phyloP scores from a whole-genome alignment of 2,113 vertebrate species.

The Prunella fulvescens region DNA sequence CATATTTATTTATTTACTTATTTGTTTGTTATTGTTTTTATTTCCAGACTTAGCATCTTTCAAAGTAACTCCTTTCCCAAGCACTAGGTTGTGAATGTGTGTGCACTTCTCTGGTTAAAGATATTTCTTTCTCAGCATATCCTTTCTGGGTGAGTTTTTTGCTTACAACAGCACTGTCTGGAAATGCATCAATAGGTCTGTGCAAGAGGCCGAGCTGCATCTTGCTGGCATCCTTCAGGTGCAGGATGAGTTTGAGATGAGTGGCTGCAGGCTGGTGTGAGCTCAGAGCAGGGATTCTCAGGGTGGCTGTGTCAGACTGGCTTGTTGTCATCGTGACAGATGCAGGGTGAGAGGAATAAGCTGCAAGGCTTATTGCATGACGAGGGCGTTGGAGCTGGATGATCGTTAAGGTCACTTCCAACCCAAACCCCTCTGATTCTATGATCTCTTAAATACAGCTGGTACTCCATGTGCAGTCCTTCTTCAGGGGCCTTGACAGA shows the following conservation, averaged over 20 bases:
- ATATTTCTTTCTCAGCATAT: neutral
- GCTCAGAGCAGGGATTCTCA: neutral
- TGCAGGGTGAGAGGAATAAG: neutral
- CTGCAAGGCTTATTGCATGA: neutral
- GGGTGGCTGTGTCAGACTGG: neutral
- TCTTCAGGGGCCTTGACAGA: neutral
- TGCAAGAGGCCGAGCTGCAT: neutral
- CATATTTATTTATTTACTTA: neutral
- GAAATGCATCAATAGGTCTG: neutral
- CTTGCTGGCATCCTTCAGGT: neutral
- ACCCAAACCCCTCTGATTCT: neutral
- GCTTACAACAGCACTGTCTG: fast-evolving
- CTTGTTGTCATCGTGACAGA: neutral
- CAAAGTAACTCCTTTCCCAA: neutral
- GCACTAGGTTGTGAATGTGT: neutral
- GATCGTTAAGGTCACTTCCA: neutral
- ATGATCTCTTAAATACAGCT: neutral
- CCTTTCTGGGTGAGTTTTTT: neutral
- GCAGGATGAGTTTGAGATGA: neutral
- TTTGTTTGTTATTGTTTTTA: neutral
- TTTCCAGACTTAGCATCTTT: neutral
- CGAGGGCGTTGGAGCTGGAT: neutral
- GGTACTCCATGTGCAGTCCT: neutral
- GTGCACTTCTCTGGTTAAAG: neutral
- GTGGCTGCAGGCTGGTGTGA: neutral